Conservation (phyloP, 2,888 invertebrate species). For the Athrips mouffetella region DNA sequence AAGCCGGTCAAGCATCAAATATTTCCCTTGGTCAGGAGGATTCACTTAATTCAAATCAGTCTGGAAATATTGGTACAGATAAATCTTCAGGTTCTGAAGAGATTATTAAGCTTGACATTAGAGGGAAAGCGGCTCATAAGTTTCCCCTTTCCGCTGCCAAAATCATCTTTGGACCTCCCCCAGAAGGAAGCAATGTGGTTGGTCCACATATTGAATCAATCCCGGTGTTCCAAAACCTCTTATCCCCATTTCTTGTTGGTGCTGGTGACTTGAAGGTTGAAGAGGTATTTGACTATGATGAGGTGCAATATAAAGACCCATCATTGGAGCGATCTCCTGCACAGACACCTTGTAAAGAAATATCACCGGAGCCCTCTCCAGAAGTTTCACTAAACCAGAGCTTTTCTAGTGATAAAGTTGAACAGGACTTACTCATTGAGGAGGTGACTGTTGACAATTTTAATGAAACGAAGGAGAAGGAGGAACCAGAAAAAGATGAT, state of each 20-base stretch:
- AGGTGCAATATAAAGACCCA: constrained; percentile 29
- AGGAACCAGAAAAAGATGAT: constrained; percentile 37
- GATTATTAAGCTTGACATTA: constrained; percentile 69
- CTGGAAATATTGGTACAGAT: constrained; percentile 34
- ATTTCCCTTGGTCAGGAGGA: constrained; percentile 31
- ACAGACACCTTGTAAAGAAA: constrained; percentile 27
- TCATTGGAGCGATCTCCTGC: constrained; percentile 30
- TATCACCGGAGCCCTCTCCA: constrained; percentile 38
- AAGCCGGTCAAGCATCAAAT: constrained; percentile 40
- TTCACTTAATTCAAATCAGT: constrained; percentile 33
- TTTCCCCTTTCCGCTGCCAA: constrained; percentile 53
- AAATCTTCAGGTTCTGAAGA: constrained; percentile 65
- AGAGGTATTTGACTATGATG: constrained; percentile 43
- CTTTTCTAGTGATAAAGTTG: constrained; percentile 51
- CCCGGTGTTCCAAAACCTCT: constrained; percentile 55
- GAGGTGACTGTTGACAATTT: constrained; percentile 56
- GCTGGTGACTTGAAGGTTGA: constrained; percentile 50
- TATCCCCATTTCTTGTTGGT: constrained; percentile 63
- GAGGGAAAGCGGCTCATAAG: constrained; percentile 62
- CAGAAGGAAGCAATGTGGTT: constrained; percentile 54
- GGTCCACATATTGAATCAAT: constrained; percentile 46
- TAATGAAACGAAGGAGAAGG: constrained; percentile 40
- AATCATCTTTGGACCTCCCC: constrained; percentile 69
- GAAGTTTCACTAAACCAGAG: constrained; percentile 39
- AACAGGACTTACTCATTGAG: constrained; percentile 60